Conservation (phyloP, 1,140 invertebrate species). For the Akabosia matsudoensis region DNA sequence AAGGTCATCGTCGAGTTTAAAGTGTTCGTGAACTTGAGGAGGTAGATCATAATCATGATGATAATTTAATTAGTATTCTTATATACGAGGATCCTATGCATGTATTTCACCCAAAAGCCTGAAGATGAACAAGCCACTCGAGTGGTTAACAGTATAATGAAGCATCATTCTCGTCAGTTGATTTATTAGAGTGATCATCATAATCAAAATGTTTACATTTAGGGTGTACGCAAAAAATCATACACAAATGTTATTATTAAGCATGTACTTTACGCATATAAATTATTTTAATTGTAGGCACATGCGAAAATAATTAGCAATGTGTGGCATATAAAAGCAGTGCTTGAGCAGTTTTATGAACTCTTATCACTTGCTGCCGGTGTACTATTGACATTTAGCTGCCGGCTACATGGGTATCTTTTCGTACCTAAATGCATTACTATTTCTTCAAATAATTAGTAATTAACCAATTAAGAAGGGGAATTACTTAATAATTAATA, state of each 20-base stretch:
- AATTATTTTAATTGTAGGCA: too few relatives aligned
- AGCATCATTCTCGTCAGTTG: not conserved
- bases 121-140: not conserved
- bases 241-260: not conserved
- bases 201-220: not conserved
- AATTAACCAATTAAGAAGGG: not conserved
- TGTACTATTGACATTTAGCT: not conserved
- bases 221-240: not conserved
- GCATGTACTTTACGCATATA: not conserved
- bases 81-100: too few relatives aligned
- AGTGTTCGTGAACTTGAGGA: too few relatives aligned
- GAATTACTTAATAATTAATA: too few relatives aligned
- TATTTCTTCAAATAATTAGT: not conserved
- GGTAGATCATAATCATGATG: too few relatives aligned
- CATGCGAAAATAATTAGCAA: too few relatives aligned
- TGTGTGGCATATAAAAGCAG: too few relatives aligned
- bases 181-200: not conserved
- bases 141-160: not conserved
- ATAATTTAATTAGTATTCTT: too few relatives aligned
- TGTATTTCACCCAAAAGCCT: not conserved
- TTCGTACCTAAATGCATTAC: not conserved
- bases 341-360: too few relatives aligned
- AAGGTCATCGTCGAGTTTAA: too few relatives aligned
- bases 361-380: too few relatives aligned
- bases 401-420: not conserved